These are phyloP conservation scores for Pelobates cultripes DNA, from an alignment of 2,797 vertebrate species.

Conservation along the genomic window DNA sequence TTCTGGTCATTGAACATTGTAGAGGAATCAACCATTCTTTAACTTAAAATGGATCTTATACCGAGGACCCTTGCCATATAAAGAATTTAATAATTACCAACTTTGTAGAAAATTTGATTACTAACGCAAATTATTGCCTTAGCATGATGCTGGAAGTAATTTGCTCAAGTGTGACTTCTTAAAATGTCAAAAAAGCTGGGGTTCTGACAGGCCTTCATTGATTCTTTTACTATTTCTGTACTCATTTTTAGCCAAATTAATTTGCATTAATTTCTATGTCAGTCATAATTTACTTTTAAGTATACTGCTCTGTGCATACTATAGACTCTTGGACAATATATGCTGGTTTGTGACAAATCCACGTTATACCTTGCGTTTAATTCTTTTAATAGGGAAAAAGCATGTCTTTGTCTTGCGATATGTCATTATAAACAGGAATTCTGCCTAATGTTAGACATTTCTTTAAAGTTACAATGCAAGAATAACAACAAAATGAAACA, in stretches of 20 bases:
- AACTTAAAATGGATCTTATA: conserved; percentile 15
- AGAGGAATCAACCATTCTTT: conserved; percentile 14
- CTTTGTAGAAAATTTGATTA: conserved; percentile 36
- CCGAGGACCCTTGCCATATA: conserved; percentile 27
- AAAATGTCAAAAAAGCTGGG: background rate
- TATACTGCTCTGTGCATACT: background rate
- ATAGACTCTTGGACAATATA: conserved; percentile 9
- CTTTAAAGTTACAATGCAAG: conserved; percentile 46
- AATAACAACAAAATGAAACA: conserved; percentile 53
- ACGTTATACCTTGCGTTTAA: background rate
- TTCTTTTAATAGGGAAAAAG: conserved; percentile 13
- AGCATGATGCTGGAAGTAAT: conserved; percentile 53
- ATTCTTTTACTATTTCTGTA: conserved; percentile 18
- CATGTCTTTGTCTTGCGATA: conserved; percentile 33
- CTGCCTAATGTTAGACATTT: conserved; percentile 35
- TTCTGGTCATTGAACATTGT: conserved; percentile 13
- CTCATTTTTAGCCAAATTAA: conserved; percentile 30
- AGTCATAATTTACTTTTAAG: conserved; percentile 28
- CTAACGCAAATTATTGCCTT: conserved; percentile 53
- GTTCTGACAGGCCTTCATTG: conserved; percentile 10
- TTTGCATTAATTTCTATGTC: conserved; percentile 19
- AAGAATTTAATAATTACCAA: conserved; percentile 19
- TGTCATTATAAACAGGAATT: conserved; percentile 51
- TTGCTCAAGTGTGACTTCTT: conserved; percentile 48
- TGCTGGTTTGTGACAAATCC: background rate